Evolutionary conservation across 2,888 invertebrate species (phyloP).

Genomic region (Callosobruchus maculatus): DNA sequence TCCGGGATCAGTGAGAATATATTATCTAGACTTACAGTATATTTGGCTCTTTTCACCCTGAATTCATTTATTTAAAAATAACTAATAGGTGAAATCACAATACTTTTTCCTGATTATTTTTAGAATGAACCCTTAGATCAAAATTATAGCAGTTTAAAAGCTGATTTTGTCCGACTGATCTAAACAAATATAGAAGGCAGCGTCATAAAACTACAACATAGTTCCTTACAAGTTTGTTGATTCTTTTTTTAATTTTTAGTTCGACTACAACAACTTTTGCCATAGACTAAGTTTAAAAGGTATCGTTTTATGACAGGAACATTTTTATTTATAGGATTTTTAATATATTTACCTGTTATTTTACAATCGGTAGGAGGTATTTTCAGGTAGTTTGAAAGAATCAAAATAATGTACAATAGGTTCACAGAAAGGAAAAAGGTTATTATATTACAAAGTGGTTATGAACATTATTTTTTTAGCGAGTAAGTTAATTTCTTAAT

Average conservation of each 20-base stretch:
- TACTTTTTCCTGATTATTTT: not conserved
- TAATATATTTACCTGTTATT: constrained; percentile 2
- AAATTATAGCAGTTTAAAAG: not conserved
- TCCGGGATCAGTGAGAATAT: no score
- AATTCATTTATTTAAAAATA: no score
- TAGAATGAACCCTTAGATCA: not conserved
- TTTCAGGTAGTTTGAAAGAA: constrained; percentile 5
- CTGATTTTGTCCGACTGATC: not conserved
- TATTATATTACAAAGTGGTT: constrained; percentile 8
- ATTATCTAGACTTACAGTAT: no score
- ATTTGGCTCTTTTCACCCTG: no score
- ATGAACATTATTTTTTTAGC: constrained; percentile 12
- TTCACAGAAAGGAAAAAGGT: constrained; percentile 3
- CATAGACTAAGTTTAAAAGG: constrained; percentile 16
- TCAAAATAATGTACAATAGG: constrained; percentile 3
- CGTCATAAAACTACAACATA: constrained; percentile 17
- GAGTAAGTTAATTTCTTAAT: constrained; percentile 7
- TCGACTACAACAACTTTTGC: constrained; percentile 16
- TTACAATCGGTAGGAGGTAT: constrained; percentile 1
- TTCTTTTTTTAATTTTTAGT: constrained; percentile 13
- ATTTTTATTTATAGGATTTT: not conserved
- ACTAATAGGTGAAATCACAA: no score
- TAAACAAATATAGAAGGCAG: constrained; percentile 8
- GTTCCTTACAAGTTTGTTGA: constrained; percentile 13
- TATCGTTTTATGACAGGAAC: constrained; percentile 14